Conservation (phyloP, 2,113 vertebrate species). For the Labrus mixtus region DNA sequence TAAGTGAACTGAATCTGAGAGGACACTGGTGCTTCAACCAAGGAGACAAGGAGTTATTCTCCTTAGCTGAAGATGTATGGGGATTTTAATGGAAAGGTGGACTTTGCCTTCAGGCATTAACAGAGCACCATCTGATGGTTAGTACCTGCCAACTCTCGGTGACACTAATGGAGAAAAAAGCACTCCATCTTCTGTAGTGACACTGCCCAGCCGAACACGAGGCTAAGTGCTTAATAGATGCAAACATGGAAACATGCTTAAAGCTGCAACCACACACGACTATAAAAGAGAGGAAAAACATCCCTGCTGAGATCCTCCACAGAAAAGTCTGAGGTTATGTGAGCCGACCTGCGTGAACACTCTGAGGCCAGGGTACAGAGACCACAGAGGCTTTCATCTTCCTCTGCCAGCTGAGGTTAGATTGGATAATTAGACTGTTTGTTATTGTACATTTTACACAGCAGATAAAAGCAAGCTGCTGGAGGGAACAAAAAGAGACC, state of each 20-base stretch:
- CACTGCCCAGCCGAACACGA: conserved; percentile 1
- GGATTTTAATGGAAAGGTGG: conserved; percentile 10
- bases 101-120: conserved; percentile 12
- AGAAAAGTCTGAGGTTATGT: conserved; percentile 70
- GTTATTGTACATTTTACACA: conserved; percentile 59
- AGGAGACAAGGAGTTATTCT: conserved; percentile 26
- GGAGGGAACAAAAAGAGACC: conserved; percentile 14
- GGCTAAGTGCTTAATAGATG: conserved; percentile 8
- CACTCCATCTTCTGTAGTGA: not conserved
- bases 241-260: not conserved
- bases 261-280: conserved; percentile 3
- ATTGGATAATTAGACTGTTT: conserved; percentile 68
- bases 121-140: not conserved
- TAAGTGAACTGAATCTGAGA: conserved; percentile 7
- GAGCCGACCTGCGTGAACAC: conserved; percentile 63
- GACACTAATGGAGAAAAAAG: conserved; percentile 1
- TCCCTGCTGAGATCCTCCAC: conserved; percentile 6
- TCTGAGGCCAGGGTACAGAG: conserved; percentile 37
- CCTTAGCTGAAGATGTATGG: conserved; percentile 18
- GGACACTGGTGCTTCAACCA: conserved; percentile 1
- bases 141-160: not conserved
- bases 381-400: conserved; percentile 61
- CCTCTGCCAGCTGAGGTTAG: conserved; percentile 51
- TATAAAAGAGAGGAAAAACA: conserved; percentile 36
- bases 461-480: conserved; percentile 56